phyloP scores from a whole-genome alignment of 1,140 invertebrate genomes.

The Euglossa dilemma region DNA sequence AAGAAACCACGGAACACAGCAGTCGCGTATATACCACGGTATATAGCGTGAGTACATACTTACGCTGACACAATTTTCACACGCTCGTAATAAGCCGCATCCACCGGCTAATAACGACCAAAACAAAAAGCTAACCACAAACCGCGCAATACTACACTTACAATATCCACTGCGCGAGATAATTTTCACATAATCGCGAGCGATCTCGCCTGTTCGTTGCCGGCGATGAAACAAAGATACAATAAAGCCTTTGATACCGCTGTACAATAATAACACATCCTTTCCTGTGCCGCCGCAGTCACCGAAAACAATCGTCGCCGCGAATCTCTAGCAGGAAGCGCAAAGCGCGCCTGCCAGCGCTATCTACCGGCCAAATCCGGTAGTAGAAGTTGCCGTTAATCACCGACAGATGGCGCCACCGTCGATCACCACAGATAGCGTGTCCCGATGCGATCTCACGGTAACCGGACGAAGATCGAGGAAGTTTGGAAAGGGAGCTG shows the following conservation, averaged over 20 bases:
- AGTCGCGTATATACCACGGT: too few relatives aligned
- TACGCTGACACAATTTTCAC: too few relatives aligned
- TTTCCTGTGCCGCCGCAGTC: neutral
- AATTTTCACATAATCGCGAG: neutral
- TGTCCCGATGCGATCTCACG: slow-evolving; percentile 6
- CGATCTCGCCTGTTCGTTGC: neutral
- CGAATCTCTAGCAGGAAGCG: neutral
- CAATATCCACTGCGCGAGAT: neutral
- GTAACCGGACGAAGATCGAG: neutral
- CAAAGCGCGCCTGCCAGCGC: neutral
- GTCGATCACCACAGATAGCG: slow-evolving; percentile 8
- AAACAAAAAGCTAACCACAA: neutral
- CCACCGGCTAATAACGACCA: too few relatives aligned
- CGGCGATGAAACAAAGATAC: neutral
- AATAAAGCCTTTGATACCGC: neutral
- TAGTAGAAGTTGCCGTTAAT: neutral
- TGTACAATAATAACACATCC: neutral
- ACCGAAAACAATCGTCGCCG: neutral
- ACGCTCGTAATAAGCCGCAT: too few relatives aligned
- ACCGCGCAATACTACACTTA: neutral
- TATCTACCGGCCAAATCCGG: neutral
- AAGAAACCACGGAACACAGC: too few relatives aligned
- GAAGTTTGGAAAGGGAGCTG: neutral
- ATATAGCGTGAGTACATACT: too few relatives aligned
- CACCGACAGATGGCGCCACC: neutral